A percentile compares a stretch with the other conserved stretches of the same genome.
Evolutionary conservation across 2,888 invertebrate species (phyloP).

Genomic region (Macaria notata): DNA sequence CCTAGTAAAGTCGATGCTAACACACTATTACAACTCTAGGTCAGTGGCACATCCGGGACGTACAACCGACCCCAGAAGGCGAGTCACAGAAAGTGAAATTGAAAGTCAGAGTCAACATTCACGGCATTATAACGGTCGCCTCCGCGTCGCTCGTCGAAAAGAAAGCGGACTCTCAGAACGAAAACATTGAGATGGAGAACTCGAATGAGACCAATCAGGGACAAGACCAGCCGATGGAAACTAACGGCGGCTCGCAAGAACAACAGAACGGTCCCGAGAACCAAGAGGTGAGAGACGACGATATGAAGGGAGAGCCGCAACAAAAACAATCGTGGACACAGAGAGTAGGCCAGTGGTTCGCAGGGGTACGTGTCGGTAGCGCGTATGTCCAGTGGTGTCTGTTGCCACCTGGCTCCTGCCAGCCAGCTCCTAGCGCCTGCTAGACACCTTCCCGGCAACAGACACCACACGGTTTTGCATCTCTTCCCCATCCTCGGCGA

Average conservation of each 20-base stretch:
- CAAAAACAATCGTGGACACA: constrained; percentile 86
- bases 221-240: constrained; percentile 73
- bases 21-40: constrained; percentile 65
- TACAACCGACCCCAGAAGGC: constrained; percentile 93
- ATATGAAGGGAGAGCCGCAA: constrained; percentile 69
- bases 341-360: constrained; percentile 87
- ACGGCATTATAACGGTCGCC: constrained; percentile 94
- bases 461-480: constrained; percentile 60
- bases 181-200: constrained; percentile 72
- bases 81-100: constrained; percentile 98
- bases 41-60: constrained; percentile 89
- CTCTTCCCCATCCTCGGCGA: constrained; percentile 65
- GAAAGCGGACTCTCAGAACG: constrained; percentile 79
- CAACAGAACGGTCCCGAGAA: constrained; percentile 68
- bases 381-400: constrained; percentile 68
- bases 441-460: constrained; percentile 53
- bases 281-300: constrained; percentile 79
- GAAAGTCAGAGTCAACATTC: constrained; percentile 95
- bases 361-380: constrained; percentile 85
- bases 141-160: constrained; percentile 93
- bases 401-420: constrained; percentile 50
- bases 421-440: constrained; percentile 9
- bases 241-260: constrained; percentile 75
- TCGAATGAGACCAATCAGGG: constrained; percentile 67
- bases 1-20: constrained; percentile 5